Conservation (phyloP, 2,888 invertebrate genomes). For the Melieria picta region DNA sequence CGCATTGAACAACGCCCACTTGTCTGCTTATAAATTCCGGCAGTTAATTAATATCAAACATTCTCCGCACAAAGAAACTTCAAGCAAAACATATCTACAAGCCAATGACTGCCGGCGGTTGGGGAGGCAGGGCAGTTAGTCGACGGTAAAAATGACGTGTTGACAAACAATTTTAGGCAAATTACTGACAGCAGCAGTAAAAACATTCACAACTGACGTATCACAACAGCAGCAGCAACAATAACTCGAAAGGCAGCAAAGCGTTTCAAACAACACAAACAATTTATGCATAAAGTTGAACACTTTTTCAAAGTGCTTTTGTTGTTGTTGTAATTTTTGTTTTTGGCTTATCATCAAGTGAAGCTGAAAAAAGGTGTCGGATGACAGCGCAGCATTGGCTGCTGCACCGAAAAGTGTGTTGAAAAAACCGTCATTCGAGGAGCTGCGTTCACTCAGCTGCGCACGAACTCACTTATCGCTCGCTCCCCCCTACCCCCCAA, state of each 20-base stretch:
- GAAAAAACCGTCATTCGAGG: no score
- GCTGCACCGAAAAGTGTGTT: no score
- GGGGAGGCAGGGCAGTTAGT: no score
- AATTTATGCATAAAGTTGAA: constrained; percentile 32
- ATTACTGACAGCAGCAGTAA: constrained; percentile 26
- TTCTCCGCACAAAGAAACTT: not conserved
- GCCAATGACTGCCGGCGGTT: not conserved
- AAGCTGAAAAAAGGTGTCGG: no score
- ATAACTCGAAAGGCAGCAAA: not conserved
- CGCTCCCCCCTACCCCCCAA: no score
- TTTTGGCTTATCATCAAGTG: no score
- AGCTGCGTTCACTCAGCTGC: no score
- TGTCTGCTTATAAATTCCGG: constrained; percentile 11
- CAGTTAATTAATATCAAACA: constrained; percentile 29
- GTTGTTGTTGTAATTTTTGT: not conserved
- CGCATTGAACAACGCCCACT: no score
- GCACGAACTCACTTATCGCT: no score
- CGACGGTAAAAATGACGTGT: not conserved
- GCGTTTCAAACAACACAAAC: constrained; percentile 16
- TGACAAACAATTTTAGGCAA: constrained; percentile 17
- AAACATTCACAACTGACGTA: not conserved
- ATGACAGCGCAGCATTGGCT: no score
- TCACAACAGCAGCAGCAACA: not conserved
- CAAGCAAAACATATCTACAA: not conserved
- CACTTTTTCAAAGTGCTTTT: constrained; percentile 24